These are phyloP conservation scores for Agonopterix alstromeriana DNA, from an alignment of 2,888 invertebrate genomes.

Conservation along the genomic window DNA sequence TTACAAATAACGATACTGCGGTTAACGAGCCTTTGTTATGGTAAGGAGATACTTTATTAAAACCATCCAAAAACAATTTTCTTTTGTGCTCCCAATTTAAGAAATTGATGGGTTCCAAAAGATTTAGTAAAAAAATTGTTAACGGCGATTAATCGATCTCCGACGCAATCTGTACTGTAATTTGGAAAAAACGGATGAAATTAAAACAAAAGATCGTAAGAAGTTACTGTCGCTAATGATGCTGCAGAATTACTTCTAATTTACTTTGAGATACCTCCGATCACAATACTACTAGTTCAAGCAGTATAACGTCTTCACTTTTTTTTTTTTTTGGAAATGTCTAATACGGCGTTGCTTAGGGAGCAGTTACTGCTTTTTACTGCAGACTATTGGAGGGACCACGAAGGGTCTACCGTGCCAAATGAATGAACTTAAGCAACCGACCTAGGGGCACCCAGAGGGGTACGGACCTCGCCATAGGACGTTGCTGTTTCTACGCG, in stretches of 20 bases:
- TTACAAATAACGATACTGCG: constrained; percentile 41
- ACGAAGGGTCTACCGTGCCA: no score
- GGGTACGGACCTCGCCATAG: no score
- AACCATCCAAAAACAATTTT: constrained; percentile 8
- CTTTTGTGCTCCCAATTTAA: constrained; percentile 8
- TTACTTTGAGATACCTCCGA: constrained; percentile 3
- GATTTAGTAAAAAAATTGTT: not conserved
- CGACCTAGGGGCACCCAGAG: no score
- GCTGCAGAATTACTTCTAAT: constrained; percentile 32
- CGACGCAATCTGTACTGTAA: not conserved
- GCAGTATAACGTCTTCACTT: not conserved
- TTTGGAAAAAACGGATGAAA: not conserved
- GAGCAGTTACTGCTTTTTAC: no score
- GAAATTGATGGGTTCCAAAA: not conserved
- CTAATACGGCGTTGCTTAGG: no score
- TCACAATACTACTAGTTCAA: not conserved
- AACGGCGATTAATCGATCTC: no score
- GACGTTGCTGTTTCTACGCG: no score
- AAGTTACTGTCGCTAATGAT: constrained; percentile 21
- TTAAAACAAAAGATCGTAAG: constrained; percentile 8
- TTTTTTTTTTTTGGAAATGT: no score
- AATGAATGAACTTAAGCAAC: no score
- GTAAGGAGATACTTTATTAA: not conserved
- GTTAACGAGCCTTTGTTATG: constrained; percentile 13
- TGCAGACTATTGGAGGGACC: no score